Evolutionary conservation across 2,888 invertebrate genomes (phyloP).

Genomic region (Cephus spinipes): DNA sequence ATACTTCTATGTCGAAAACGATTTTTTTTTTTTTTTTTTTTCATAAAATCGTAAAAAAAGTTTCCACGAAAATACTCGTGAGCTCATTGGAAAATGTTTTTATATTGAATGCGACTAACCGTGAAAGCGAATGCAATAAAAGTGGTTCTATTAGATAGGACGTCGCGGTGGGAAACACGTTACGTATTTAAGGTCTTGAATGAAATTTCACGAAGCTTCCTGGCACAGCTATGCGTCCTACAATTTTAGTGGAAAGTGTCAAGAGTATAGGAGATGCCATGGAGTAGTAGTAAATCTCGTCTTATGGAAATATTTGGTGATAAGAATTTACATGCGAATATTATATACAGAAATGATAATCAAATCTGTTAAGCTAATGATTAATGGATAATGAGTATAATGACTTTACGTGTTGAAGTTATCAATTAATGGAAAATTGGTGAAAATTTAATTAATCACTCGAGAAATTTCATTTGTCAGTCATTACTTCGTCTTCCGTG

Average conservation of each 20-base stretch:
- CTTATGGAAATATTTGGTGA: background rate
- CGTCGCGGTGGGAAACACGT: background rate
- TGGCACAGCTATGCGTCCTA: background rate
- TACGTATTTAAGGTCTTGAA: background rate
- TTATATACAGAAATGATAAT: background rate
- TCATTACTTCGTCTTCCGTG: background rate
- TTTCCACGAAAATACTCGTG: background rate
- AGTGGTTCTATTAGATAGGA: background rate
- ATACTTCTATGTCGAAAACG: background rate
- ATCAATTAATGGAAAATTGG: background rate
- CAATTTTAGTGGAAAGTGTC: background rate
- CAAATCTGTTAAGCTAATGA: too few species aligned
- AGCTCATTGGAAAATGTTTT: background rate
- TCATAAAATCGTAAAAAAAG: background rate
- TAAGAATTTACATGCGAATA: background rate
- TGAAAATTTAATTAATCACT: background rate
- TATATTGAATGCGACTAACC: background rate
- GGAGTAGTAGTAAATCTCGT: background rate
- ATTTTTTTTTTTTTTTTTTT: background rate
- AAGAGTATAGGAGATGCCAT: background rate
- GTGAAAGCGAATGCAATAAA: background rate
- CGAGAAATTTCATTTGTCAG: background rate
- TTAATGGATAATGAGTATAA: background rate
- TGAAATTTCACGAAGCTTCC: background rate
- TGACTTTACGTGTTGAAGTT: background rate